Base-by-base conservation (phyloP, 2,797 vertebrate species). In the Scomberomorus guttatus region DNA sequence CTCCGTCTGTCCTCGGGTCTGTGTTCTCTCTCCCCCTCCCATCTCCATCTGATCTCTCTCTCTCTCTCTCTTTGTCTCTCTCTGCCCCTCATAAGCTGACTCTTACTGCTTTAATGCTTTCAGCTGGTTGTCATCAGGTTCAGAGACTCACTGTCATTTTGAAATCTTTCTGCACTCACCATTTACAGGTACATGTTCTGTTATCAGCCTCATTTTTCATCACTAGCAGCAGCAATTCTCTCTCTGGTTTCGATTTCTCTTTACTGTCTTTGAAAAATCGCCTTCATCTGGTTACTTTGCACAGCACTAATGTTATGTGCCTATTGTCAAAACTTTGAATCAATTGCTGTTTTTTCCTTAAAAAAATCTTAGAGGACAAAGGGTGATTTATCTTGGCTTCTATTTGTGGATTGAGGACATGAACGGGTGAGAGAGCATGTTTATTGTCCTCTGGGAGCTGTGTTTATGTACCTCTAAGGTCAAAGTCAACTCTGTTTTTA, bases 51-150 rank as follows among this genome's bases (percentile, higher is more conserved):
- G 46, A 48, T 56, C 54, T 52, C 59, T 55, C 75, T 54, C 52
- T 24, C 54, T 75, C 62, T 42, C 63, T 48, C 54, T 37, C 70
- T 66, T 34, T 61, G 34, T 52, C 60, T 52, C 6, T 56, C 54
- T 64, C 42, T 69, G 9, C 14, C 22, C 37, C 52, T 62, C 22
- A 44, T 0, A 29, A 57, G 52, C 69, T 27, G 32, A 42, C 44
- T 70, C 46, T 61, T 18, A 39, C 14, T 4, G 14, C 76, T 66
- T 77, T 48, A 68, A 1, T 32, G 44, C 29, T 54, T 72, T 83
- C 78, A 88, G 76, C 73, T 89, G 87, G 66, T 86, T 82, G 51
- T 77, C 56, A 81, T 91, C 70, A 91, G 44, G 0, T 76, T 79
- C 34, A 83, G 37, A 83, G 25, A 20, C 61, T 42, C 48, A 4